Evolutionary conservation across 2,113 vertebrate species (phyloP).

Genomic region (Poeciliopsis prolifica): DNA sequence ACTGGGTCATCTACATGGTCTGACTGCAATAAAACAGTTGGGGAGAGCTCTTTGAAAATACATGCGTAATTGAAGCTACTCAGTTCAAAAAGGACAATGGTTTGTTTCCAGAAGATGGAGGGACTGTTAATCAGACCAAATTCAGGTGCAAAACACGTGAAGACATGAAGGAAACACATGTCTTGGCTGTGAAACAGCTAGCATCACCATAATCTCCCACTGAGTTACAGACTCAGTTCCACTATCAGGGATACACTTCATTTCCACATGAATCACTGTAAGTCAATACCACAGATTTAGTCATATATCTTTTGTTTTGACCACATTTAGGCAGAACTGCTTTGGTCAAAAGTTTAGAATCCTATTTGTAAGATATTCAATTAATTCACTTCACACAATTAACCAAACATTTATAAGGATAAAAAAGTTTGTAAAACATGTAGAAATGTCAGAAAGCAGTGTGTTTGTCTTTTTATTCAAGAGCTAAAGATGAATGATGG

Average conservation of each 20-base stretch:
- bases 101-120: slow-evolving; percentile 21
- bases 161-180: slow-evolving; percentile 47
- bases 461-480: neutral
- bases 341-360: neutral
- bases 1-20: neutral
- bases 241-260: neutral
- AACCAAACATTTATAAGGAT: neutral
- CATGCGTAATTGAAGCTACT: neutral
- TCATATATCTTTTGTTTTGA: neutral
- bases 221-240: neutral
- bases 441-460: neutral
- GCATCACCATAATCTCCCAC: slow-evolving; percentile 14
- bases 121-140: slow-evolving; percentile 12
- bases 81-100: slow-evolving; percentile 36
- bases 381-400: neutral
- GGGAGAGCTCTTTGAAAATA: slow-evolving; percentile 16
- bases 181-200: slow-evolving; percentile 35
- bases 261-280: neutral
- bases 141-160: slow-evolving; percentile 73
- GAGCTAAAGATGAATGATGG: neutral
- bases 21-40: slow-evolving; percentile 28
- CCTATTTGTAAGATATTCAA: neutral
- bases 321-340: neutral
- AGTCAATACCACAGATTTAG: neutral
- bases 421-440: neutral